Evolutionary conservation across 2,113 vertebrate genomes (phyloP).

Genomic region (Chloropsis hardwickii): DNA sequence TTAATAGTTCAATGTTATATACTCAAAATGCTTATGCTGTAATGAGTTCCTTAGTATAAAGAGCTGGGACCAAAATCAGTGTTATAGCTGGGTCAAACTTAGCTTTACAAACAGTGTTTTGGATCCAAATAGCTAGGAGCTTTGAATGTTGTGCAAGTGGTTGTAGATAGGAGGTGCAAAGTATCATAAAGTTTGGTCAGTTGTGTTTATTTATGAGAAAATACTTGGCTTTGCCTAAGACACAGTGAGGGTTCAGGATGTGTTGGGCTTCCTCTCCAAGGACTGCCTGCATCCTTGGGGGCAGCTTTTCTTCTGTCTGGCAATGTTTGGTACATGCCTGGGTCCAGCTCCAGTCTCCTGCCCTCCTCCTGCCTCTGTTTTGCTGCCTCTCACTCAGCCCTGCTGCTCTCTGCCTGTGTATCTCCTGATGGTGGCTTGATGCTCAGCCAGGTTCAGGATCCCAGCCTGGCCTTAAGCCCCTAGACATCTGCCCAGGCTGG

Average conservation of each 20-base stretch:
- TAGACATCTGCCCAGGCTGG: background rate
- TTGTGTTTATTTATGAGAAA: background rate
- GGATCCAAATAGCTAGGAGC: background rate
- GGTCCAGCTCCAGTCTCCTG: background rate
- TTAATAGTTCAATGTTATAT: background rate
- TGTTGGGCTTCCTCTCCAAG: background rate
- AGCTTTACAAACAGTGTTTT: background rate
- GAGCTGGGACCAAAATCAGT: background rate
- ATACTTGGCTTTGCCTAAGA: background rate
- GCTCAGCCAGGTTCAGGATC: background rate
- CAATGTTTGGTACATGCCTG: rapidly evolving
- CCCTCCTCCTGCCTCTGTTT: background rate
- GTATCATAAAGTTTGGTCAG: background rate
- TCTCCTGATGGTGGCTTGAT: background rate
- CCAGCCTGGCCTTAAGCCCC: background rate
- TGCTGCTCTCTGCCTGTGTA: background rate
- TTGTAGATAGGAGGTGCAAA: background rate
- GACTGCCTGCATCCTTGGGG: background rate
- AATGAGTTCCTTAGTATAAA: background rate
- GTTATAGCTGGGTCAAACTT: background rate
- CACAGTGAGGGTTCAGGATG: background rate
- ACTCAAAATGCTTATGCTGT: background rate
- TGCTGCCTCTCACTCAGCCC: background rate
- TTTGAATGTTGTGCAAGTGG: background rate
- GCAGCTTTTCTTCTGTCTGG: background rate